Conservation (phyloP, 2,113 vertebrate species). For the Sinocyclocheilus anshuiensis region DNA sequence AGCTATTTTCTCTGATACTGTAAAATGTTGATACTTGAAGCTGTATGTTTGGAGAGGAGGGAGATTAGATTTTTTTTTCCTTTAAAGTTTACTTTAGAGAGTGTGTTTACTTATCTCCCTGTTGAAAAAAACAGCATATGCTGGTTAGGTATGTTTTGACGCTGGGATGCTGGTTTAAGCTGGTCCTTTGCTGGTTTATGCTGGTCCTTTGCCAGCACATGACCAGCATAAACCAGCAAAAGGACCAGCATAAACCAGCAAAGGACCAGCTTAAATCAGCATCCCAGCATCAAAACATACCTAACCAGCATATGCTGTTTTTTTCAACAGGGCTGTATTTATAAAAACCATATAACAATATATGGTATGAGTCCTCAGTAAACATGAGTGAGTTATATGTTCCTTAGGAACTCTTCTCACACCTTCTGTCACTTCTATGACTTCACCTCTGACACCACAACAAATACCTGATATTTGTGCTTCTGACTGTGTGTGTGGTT, state of each 20-base stretch:
- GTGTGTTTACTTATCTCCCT: neutral
- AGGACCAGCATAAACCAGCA: no score
- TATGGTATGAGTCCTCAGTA: neutral
- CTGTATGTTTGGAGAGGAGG: neutral
- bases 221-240: no score
- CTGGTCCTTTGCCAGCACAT: no score
- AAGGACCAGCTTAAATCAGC: no score
- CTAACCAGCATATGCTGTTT: no score
- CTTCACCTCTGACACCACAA: neutral
- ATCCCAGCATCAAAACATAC: no score
- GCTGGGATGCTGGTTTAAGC: no score
- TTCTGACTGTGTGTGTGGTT: neutral
- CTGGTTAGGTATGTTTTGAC: no score
- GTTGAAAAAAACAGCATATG: no score
- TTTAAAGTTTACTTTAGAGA: neutral
- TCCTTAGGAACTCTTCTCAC: neutral
- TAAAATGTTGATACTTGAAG: conserved; percentile 10
- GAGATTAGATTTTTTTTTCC: neutral
- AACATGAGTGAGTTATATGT: neutral
- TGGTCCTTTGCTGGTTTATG: no score
- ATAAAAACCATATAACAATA: neutral
- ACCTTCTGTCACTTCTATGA: neutral
- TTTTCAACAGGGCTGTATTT: no score
- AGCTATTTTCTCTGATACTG: neutral
- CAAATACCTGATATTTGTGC: no score